Conservation (phyloP, 2,888 invertebrate species). For the Steinernema scapterisci region DNA sequence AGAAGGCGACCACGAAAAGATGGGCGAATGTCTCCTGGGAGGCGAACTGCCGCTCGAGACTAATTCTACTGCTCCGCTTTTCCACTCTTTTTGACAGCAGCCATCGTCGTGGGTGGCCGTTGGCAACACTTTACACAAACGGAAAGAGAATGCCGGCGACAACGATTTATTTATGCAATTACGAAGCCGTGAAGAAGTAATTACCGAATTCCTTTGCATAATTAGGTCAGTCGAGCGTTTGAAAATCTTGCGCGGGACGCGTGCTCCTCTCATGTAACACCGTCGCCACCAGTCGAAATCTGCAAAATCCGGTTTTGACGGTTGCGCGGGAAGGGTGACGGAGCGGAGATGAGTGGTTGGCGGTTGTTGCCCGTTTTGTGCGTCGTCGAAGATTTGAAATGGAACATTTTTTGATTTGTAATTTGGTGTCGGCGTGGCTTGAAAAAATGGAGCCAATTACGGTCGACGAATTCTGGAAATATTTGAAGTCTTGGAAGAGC, state of each 20-base stretch:
- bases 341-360: not conserved
- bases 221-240: not conserved
- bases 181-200: no score
- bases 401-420: no score
- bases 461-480: no score
- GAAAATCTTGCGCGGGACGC: not conserved
- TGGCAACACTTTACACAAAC: not conserved
- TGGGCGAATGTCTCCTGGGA: constrained; percentile 9
- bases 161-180: no score
- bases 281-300: not conserved
- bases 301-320: not conserved
- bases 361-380: not conserved
- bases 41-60: constrained; percentile 5
- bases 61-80: not conserved
- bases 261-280: not conserved
- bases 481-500: no score
- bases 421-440: no score
- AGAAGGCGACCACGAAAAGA: not conserved
- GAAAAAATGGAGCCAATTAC: no score
- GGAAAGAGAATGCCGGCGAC: no score
- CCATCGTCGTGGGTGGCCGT: not conserved
- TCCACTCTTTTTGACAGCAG: not conserved
- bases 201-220: not conserved
- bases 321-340: not conserved
- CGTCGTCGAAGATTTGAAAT: no score